These are phyloP conservation scores for Theristus sp. DNA, from an alignment of 2,888 invertebrate genomes.

Conservation along the genomic window DNA sequence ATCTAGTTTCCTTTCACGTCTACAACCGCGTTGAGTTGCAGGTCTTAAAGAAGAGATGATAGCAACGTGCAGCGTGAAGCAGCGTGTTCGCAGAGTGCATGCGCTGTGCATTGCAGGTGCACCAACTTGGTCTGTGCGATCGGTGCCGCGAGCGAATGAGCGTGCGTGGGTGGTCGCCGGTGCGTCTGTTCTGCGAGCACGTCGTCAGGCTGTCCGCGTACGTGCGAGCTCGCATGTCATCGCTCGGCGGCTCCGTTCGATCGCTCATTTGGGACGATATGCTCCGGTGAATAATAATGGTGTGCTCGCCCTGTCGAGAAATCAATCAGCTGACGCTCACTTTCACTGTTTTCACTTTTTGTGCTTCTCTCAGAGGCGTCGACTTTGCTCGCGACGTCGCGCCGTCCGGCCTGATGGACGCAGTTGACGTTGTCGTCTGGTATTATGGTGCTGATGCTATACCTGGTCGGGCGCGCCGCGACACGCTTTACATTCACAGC, in stretches of 20 bases:
- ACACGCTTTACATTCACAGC: no score
- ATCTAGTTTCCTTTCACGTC: no score
- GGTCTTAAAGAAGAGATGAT: no score
- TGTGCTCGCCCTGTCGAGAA: slow-evolving; percentile 27
- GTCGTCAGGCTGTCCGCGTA: slow-evolving; percentile 17
- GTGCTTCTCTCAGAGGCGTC: no score
- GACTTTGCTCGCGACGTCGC: background rate
- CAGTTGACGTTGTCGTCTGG: slow-evolving; percentile 63
- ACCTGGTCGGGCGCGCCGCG: slow-evolving; percentile 1
- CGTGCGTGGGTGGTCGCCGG: slow-evolving; percentile 18
- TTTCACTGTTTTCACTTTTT: no score
- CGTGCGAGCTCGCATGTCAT: slow-evolving; percentile 22
- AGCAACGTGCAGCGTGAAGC: no score
- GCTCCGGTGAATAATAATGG: slow-evolving; percentile 48
- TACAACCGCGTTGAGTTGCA: no score
- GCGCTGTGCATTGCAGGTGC: slow-evolving; percentile 35
- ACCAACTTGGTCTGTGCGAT: slow-evolving; percentile 49
- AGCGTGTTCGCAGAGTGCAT: no score
- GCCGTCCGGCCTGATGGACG: slow-evolving; percentile 43
- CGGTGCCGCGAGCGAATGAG: slow-evolving; percentile 34
- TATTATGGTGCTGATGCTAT: slow-evolving; percentile 39
- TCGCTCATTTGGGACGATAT: slow-evolving; percentile 64
- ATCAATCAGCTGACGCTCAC: no score
- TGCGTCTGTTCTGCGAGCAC: slow-evolving; percentile 29
- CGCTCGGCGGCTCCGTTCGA: no score